Evolutionary conservation across 2,797 vertebrate genomes (phyloP), one percentile per base, ranked within the genome.

Genomic region (Enteromius trimaculatus): DNA sequence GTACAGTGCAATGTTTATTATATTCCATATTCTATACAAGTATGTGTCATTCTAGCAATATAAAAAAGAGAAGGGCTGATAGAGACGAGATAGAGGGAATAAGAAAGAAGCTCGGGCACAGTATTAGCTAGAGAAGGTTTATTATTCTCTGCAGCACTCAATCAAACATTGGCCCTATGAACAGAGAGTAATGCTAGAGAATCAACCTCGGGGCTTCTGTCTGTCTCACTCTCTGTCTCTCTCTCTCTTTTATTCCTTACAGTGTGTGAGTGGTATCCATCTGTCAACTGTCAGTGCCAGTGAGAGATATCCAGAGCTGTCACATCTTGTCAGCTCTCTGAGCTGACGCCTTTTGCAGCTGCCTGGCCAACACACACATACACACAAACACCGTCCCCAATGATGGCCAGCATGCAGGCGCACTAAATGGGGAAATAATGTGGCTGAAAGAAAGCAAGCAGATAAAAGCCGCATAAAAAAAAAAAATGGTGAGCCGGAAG

Each of bases 231-330:
- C 42, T 86, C 49, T 69, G 29, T 84, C 53, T 82, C 75, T 70
- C 70, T 77, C 84, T 82, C 51, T 68, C 72, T 81, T 85, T 90
- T 79, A 93, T 95, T 94, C 92, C 91, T 92, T 94, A 95, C 95
- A 95, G 95, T 95, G 95, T 97, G 96, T 97, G 97, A 97, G 96
- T 97, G 97, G 95, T 96, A 96, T 96, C 97, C 98, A 98, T 99
- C 98, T 98, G 98, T 98, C 97, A 99, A 96, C 96, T 98, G 97
- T 98, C 98, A 99, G 91, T 96, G 97, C 96, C 96, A 95, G 96
- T 92, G 94, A 96, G 96, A 96, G 96, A 97, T 96, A 96, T 94
- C 96, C 96, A 96, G 96, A 96, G 95, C 97, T 99, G 97, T 98
- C 98, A 98, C 96, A 96, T 97, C 96, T 96, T 92, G 95, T 99